Percentiles rank a stretch among this genome's conserved stretches.
These are phyloP conservation scores for Distichodus sexfasciatus DNA, from an alignment of 2,797 vertebrate genomes.

Conservation along the genomic window DNA sequence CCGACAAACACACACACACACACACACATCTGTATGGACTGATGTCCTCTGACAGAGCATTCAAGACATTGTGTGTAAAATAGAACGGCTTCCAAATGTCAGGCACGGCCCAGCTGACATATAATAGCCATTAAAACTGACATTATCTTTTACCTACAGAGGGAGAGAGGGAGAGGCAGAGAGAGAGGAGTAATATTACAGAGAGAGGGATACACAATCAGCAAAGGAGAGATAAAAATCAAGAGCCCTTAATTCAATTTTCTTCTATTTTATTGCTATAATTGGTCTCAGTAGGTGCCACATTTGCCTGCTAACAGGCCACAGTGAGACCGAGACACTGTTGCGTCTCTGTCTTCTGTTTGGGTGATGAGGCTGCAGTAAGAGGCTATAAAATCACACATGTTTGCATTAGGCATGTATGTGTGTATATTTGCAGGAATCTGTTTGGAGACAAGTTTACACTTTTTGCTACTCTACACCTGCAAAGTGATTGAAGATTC, in stretches of 20 bases:
- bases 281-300: slow-evolving; percentile 1
- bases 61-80: background rate
- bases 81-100: slow-evolving; percentile 29
- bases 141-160: slow-evolving; percentile 12
- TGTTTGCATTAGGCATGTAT: slow-evolving; percentile 1
- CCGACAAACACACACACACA: background rate
- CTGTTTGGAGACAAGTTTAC: too few relatives aligned
- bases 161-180: background rate
- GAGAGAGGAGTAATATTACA: background rate
- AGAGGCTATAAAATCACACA: slow-evolving; percentile 2
- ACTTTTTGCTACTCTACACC: too few relatives aligned
- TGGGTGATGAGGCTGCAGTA: background rate
- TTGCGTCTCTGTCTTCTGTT: background rate
- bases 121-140: slow-evolving; percentile 29
- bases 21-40: background rate
- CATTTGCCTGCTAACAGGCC: background rate
- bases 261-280: background rate
- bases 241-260: slow-evolving; percentile 1
- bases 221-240: slow-evolving; percentile 48
- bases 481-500: too few relatives aligned
- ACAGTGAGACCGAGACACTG: background rate
- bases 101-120: slow-evolving; percentile 6
- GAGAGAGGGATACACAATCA: background rate
- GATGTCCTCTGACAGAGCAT: slow-evolving; percentile 7
- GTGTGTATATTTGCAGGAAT: too few relatives aligned